Conservation (phyloP, 2,797 vertebrate species). For the Acanthurus leucopareius region DNA sequence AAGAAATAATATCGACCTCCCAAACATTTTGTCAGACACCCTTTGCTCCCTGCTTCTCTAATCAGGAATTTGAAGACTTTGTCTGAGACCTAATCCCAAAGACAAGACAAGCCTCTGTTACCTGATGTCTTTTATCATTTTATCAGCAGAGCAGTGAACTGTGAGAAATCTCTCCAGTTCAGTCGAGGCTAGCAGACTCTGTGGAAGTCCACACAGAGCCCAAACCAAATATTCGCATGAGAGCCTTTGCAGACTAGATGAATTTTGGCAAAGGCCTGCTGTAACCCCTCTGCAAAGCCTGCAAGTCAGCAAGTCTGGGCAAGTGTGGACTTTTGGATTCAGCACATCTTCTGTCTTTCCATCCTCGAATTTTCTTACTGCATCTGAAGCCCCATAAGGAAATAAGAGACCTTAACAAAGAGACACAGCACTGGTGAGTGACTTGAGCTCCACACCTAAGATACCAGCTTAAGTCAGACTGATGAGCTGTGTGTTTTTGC, state of each 20-base stretch:
- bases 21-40: constrained; percentile 21
- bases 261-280: constrained; percentile 63
- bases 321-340: constrained; percentile 55
- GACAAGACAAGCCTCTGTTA: constrained; percentile 44
- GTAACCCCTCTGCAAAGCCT: constrained; percentile 52
- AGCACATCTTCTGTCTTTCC: constrained; percentile 27
- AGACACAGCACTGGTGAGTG: constrained; percentile 27
- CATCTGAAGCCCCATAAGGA: constrained; percentile 45
- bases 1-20: background rate
- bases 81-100: constrained; percentile 34
- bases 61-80: constrained; percentile 10
- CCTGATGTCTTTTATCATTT: constrained; percentile 61
- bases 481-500: constrained; percentile 34
- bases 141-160: constrained; percentile 56
- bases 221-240: constrained; percentile 56
- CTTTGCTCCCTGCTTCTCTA: constrained; percentile 15
- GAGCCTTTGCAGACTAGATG: constrained; percentile 61
- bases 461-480: constrained; percentile 26
- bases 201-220: constrained; percentile 33
- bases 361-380: constrained; percentile 30
- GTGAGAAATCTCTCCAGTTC: constrained; percentile 37
- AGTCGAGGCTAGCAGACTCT: constrained; percentile 23
- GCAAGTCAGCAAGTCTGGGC: constrained; percentile 58
- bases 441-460: constrained; percentile 31
- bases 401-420: constrained; percentile 24